Evolutionary conservation across 2,113 vertebrate species (phyloP).

Genomic region (Caracal caracal): DNA sequence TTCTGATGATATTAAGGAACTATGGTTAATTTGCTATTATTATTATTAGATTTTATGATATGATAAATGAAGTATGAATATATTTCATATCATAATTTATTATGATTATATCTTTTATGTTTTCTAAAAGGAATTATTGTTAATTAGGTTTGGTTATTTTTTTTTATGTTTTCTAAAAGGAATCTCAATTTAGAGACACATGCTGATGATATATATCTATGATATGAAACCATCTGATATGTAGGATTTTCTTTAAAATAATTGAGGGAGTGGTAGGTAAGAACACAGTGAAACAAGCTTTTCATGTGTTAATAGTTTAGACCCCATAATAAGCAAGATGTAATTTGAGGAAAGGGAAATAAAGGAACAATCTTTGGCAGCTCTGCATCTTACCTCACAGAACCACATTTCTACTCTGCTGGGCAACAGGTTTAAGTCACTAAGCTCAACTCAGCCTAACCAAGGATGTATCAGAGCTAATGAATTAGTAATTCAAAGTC

Average conservation of each 20-base stretch:
- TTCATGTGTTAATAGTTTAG: neutral
- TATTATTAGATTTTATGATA: neutral
- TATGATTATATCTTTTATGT: neutral
- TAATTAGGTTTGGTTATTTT: neutral
- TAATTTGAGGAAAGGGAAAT: neutral
- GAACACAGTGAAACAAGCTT: neutral
- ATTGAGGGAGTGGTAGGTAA: neutral
- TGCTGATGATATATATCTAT: neutral
- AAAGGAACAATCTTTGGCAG: neutral
- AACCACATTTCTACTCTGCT: neutral
- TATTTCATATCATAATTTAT: neutral
- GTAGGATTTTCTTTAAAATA: constrained; percentile 15
- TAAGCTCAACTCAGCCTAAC: constrained; percentile 12
- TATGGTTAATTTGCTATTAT: neutral
- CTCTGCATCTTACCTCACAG: neutral
- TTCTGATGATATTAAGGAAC: neutral
- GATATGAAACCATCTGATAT: neutral
- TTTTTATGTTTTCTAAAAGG: neutral
- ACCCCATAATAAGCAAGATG: neutral
- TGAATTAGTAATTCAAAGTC: neutral
- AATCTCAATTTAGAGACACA: neutral
- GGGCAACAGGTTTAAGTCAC: neutral
- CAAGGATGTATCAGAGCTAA: neutral
- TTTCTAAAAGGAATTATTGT: neutral
- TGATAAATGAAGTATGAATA: neutral